Conservation (phyloP, 92 coral and sea anemone genomes). For the Porites divaricata region DNA sequence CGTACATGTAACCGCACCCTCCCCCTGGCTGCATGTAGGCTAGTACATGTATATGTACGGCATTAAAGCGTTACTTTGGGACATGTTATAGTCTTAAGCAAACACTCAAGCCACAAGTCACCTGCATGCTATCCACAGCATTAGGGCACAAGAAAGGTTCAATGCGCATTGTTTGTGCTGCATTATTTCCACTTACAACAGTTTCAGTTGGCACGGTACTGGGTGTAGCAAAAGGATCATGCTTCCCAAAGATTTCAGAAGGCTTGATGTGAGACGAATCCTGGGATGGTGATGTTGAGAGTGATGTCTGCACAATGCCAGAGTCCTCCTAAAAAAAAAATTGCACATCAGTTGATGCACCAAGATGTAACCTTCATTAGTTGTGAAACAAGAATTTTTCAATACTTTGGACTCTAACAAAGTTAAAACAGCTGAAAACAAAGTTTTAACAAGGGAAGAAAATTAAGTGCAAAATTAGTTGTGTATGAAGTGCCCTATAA, state of each 20-base stretch:
- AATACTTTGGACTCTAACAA: too few relatives aligned
- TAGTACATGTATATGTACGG: constrained; percentile 24
- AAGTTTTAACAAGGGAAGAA: too few relatives aligned
- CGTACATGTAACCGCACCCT: too few relatives aligned
- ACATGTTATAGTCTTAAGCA: constrained; percentile 46
- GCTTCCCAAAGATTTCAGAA: constrained; percentile 89
- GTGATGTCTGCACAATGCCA: constrained; percentile 68
- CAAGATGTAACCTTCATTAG: neutral
- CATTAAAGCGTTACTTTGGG: constrained; percentile 50
- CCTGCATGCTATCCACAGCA: constrained; percentile 69
- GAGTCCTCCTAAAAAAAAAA: constrained; percentile 81
- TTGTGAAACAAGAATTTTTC: too few relatives aligned
- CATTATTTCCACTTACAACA: constrained; percentile 76
- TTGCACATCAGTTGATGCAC: neutral
- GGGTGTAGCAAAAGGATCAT: constrained; percentile 85
- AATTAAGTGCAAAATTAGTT: too few relatives aligned
- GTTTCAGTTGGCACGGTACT: constrained; percentile 64
- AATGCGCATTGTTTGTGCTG: constrained; percentile 64
- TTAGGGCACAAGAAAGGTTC: constrained; percentile 70
- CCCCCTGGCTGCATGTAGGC: too few relatives aligned
- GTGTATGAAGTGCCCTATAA: too few relatives aligned
- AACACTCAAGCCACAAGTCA: constrained; percentile 60
- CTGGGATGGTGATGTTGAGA: constrained; percentile 66
- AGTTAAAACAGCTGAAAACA: too few relatives aligned
- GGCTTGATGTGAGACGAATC: constrained; percentile 85